A percentile compares a stretch with the other conserved stretches of the same genome.
Evolutionary conservation across 2,888 invertebrate genomes (phyloP).

Genomic region (Hirtodrosophila confusa): DNA sequence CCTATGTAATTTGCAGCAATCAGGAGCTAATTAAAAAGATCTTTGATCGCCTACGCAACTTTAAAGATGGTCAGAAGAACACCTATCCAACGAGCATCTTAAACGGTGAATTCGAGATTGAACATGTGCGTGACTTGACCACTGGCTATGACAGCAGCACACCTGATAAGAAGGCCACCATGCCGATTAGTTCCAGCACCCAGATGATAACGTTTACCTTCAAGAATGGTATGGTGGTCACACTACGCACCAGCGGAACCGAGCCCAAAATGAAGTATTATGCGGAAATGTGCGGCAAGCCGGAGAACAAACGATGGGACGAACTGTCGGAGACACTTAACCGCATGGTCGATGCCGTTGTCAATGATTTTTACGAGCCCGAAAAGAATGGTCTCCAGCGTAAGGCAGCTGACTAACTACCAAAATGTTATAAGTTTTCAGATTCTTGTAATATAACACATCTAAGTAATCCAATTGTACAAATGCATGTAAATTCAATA

Average conservation of each 20-base stretch:
- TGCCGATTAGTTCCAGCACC: constrained; percentile 87
- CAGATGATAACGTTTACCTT: constrained; percentile 99
- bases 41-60: constrained; percentile 93
- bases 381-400: constrained; percentile 86
- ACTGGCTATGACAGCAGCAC: constrained; percentile 90
- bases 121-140: constrained; percentile 93
- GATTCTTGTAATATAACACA: not conserved
- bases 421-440: not conserved
- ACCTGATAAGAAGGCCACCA: constrained; percentile 88
- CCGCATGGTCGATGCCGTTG: constrained; percentile 91
- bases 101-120: constrained; percentile 87
- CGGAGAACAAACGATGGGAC: constrained; percentile 88
- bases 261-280: constrained; percentile 99
- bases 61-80: constrained; percentile 80
- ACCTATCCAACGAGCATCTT: constrained; percentile 90
- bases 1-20: constrained; percentile 95
- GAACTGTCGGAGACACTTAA: constrained; percentile 87
- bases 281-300: constrained; percentile 92
- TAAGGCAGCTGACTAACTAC: constrained; percentile 38
- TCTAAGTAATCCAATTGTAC: no score
- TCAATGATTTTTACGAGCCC: constrained; percentile 92
- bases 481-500: no score
- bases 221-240: constrained; percentile 92
- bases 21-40: constrained; percentile 88
- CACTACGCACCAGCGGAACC: constrained; percentile 97